phyloP scores from a whole-genome alignment of 2,888 invertebrate species.

The Ochropacha duplaris region DNA sequence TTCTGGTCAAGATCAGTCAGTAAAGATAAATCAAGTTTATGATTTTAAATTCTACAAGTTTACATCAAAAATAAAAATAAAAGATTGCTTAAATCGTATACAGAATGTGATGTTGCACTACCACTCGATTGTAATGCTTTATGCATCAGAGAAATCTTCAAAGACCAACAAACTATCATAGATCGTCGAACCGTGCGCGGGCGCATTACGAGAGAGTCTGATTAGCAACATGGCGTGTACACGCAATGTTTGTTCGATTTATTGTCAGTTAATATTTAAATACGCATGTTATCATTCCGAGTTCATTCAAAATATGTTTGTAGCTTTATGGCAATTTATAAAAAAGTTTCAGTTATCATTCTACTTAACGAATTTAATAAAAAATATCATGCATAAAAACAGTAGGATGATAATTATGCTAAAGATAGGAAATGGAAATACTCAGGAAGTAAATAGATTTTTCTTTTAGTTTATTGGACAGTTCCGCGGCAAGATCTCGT shows the following conservation, averaged over 20 bases:
- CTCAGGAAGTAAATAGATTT: not conserved
- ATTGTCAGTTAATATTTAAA: conserved; percentile 1
- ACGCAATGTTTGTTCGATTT: not conserved
- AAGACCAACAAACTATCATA: conserved; percentile 25
- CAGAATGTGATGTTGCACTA: not conserved
- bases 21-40: no score
- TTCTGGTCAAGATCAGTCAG: no score
- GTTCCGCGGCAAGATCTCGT: conserved; percentile 1
- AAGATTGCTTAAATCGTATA: not conserved
- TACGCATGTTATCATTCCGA: not conserved
- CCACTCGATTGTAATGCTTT: conserved; percentile 1
- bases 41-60: no score
- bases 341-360: no score
- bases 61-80: no score
- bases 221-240: conserved; percentile 18
- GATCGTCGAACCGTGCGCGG: conserved; percentile 25
- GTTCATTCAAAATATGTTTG: not conserved
- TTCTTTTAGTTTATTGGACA: not conserved
- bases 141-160: conserved; percentile 13
- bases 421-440: not conserved
- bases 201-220: conserved; percentile 11
- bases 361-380: no score
- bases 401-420: not conserved
- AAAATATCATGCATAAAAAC: no score
- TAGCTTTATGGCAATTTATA: not conserved